Evolutionary conservation across 2,113 vertebrate genomes (phyloP).

Genomic region (Otolemur garnettii): DNA sequence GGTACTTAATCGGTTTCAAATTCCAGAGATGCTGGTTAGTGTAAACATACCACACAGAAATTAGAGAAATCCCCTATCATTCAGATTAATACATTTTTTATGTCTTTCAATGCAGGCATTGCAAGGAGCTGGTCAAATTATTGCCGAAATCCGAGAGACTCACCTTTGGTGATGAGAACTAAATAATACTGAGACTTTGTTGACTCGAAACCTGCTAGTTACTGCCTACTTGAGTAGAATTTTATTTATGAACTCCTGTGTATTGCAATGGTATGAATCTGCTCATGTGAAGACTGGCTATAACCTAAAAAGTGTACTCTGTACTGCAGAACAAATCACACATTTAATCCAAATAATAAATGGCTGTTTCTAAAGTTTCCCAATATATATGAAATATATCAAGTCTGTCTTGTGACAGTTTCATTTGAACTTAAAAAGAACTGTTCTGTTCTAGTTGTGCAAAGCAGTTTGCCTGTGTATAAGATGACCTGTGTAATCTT

Average conservation of each 20-base stretch:
- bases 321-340: conserved; percentile 82
- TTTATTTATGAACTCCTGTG: conserved; percentile 92
- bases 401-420: conserved; percentile 84
- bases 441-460: conserved; percentile 85
- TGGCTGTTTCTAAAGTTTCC: conserved; percentile 86
- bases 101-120: conserved; percentile 90
- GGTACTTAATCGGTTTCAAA: conserved; percentile 30
- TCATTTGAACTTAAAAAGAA: conserved; percentile 82
- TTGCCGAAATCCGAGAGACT: conserved; percentile 98
- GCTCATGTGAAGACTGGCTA: conserved; percentile 87
- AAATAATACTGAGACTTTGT: conserved; percentile 72
- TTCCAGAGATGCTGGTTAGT: conserved; percentile 6
- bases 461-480: conserved; percentile 86
- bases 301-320: conserved; percentile 83
- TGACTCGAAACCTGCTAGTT: conserved; percentile 87
- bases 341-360: conserved; percentile 88
- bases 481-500: conserved; percentile 82
- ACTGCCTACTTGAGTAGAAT: conserved; percentile 89
- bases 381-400: conserved; percentile 85
- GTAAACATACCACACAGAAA: neutral
- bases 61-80: neutral
- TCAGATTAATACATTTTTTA: conserved; percentile 20
- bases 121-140: conserved; percentile 99
- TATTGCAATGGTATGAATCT: conserved; percentile 85
- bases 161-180: conserved; percentile 95